Evolutionary conservation across 1,140 invertebrate species (phyloP).

Genomic region (Dendrolimus kikuchii): DNA sequence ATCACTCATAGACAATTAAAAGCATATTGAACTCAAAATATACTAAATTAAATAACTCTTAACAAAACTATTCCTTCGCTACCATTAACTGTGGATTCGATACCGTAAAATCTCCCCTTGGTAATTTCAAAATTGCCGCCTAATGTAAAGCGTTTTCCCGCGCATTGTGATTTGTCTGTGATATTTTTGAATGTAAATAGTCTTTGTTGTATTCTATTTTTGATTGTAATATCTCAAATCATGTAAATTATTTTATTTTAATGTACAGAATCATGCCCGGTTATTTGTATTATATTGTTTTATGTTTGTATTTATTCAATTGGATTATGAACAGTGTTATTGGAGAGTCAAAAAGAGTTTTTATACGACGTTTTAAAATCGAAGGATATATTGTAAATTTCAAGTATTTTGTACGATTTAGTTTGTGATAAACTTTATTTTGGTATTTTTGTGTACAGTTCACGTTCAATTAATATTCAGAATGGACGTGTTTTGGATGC

Average conservation of each 20-base stretch:
- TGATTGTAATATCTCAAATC: slow-evolving; percentile 37
- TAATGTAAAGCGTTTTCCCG: slow-evolving; percentile 2
- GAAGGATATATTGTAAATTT: slow-evolving; percentile 40
- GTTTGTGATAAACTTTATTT: slow-evolving; percentile 53
- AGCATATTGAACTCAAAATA: slow-evolving; percentile 2
- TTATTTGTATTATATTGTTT: slow-evolving; percentile 31
- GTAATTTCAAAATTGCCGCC: not conserved
- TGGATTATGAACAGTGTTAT: too few relatives aligned
- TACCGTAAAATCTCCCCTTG: too few relatives aligned
- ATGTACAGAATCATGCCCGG: slow-evolving; percentile 23
- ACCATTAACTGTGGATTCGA: too few relatives aligned
- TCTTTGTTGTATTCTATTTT: slow-evolving; percentile 41
- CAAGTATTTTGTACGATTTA: slow-evolving; percentile 30
- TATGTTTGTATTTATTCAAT: slow-evolving; percentile 14
- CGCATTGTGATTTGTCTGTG: slow-evolving; percentile 20
- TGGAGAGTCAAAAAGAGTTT: too few relatives aligned
- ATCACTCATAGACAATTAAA: slow-evolving; percentile 23
- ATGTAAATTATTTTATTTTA: slow-evolving; percentile 29
- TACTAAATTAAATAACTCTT: not conserved
- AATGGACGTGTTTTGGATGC: slow-evolving; percentile 42
- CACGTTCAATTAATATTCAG: slow-evolving; percentile 36
- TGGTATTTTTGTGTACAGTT: slow-evolving; percentile 47
- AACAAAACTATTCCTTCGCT: slow-evolving; percentile 11
- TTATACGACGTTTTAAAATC: slow-evolving; percentile 20
- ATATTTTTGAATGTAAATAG: slow-evolving; percentile 48